Evolutionary conservation across 1,140 invertebrate species (phyloP).

Genomic region (Musca vetustissima): DNA sequence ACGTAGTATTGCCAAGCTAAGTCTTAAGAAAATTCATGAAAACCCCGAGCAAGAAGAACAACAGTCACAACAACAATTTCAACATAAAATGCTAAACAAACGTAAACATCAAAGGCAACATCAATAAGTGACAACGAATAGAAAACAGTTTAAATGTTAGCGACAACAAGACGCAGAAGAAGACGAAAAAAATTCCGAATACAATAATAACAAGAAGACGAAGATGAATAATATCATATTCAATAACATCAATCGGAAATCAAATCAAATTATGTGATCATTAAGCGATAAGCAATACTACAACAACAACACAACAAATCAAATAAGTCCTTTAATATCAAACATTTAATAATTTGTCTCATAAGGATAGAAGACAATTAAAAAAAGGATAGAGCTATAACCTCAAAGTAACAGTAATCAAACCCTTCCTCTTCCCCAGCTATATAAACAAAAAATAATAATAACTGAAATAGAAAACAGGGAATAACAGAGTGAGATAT

Average conservation of each 20-base stretch:
- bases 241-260: conserved; percentile 13
- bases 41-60: not conserved
- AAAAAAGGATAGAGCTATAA: no score
- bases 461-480: not conserved
- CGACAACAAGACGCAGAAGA: not conserved
- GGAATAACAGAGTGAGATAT: not conserved
- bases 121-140: conserved; percentile 22
- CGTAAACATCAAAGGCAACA: conserved; percentile 29
- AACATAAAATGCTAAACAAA: conserved; percentile 5
- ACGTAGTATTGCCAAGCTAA: not conserved
- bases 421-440: no score
- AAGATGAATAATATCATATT: no score
- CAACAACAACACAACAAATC: not conserved
- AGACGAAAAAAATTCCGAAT: conserved; percentile 10
- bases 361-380: no score
- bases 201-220: conserved; percentile 26
- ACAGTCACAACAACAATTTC: conserved; percentile 13
- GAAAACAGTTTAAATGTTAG: conserved; percentile 29
- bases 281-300: not conserved
- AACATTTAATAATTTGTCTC: no score
- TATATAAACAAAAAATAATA: not conserved
- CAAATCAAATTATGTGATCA: conserved; percentile 21
- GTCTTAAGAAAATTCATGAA: not conserved
- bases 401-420: no score
- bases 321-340: no score